Evolutionary conservation across 2,888 invertebrate genomes (phyloP).

Genomic region (Synergus umbraculus): DNA sequence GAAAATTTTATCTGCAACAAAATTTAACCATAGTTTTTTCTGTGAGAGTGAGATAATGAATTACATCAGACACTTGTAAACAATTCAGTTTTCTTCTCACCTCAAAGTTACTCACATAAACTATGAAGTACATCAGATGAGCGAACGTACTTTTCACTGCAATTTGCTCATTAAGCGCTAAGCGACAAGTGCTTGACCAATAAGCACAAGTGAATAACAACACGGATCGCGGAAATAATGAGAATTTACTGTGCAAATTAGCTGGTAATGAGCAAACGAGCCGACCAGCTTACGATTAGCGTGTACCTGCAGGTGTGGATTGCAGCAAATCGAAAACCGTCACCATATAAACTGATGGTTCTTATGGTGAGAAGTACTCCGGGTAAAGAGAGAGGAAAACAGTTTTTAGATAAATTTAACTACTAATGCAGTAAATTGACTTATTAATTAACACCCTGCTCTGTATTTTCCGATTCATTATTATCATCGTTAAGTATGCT

Average conservation of each 20-base stretch:
- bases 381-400: background rate
- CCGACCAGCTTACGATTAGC: slow-evolving; percentile 43
- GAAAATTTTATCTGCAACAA: too few species aligned
- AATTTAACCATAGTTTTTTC: too few species aligned
- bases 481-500: slow-evolving; percentile 20
- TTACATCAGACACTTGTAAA: too few species aligned
- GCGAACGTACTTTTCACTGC: background rate
- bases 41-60: too few species aligned
- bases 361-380: background rate
- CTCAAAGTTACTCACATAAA: background rate
- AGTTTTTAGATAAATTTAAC: slow-evolving; percentile 10
- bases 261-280: slow-evolving; percentile 49
- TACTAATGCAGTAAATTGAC: background rate
- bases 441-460: slow-evolving; percentile 25
- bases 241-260: slow-evolving; percentile 55
- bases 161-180: slow-evolving; percentile 45
- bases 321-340: background rate
- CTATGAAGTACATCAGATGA: background rate
- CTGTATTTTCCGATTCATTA: slow-evolving; percentile 21
- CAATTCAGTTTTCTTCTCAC: background rate
- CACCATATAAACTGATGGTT: background rate
- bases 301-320: slow-evolving; percentile 31
- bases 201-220: slow-evolving; percentile 42
- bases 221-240: slow-evolving; percentile 48
- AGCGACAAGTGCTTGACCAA: slow-evolving; percentile 48